Conservation (phyloP, 2,888 invertebrate species). For the Scrobipalpa atriplicella region DNA sequence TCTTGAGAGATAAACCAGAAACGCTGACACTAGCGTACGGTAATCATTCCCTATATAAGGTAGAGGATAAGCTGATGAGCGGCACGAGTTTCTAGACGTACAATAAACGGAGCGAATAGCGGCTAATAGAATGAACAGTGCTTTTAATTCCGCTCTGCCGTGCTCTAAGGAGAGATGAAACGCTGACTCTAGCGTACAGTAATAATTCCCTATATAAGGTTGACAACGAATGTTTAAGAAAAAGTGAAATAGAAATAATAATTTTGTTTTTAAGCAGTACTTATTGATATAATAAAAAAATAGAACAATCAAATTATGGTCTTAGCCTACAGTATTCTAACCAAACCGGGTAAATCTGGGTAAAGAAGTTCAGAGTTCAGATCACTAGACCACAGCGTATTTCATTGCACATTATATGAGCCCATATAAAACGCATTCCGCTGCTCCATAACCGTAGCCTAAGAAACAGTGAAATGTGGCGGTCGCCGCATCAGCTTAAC, state of each 20-base stretch:
- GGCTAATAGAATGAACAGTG: neutral
- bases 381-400: too few species aligned
- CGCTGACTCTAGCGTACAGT: slow-evolving; percentile 76
- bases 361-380: too few species aligned
- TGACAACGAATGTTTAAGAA: too few species aligned
- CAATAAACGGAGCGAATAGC: slow-evolving; percentile 43
- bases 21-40: slow-evolving; percentile 76
- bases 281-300: too few species aligned
- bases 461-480: slow-evolving; percentile 57
- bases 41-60: slow-evolving; percentile 61
- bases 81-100: too few species aligned
- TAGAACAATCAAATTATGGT: too few species aligned
- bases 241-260: too few species aligned
- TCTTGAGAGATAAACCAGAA: neutral
- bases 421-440: neutral
- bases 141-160: too few species aligned
- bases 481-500: slow-evolving; percentile 66
- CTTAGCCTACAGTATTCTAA: too few species aligned
- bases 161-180: neutral
- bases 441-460: slow-evolving; percentile 31
- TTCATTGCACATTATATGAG: neutral
- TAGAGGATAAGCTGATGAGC: slow-evolving; percentile 35
- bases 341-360: too few species aligned
- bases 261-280: too few species aligned
- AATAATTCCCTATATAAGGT: slow-evolving; percentile 58